Evolutionary conservation across 2,113 vertebrate genomes (phyloP), one percentile per base, ranked within the genome.

Genomic region (Tyto alba): DNA sequence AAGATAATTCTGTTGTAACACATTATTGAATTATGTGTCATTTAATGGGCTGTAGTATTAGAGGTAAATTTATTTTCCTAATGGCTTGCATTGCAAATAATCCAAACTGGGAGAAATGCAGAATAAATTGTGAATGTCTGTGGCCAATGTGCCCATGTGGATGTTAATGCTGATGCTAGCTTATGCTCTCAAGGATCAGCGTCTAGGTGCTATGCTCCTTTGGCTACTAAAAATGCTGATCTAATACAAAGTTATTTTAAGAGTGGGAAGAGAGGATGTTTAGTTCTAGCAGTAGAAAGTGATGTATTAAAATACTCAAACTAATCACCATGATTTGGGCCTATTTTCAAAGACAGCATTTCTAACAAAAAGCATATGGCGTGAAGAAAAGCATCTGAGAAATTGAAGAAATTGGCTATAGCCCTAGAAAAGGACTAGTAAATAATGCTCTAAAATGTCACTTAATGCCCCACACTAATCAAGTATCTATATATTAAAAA

Each of bases 1-100:
- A 90, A 88, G 88, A 66, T 56, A 90, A 77, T 85, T 91, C 75
- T 94, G 50, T 93, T 83, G 79, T 88, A 94, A 93, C 45, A 53
- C 9, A 6, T 85, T 93, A 66, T 9, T 56, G 63, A 85, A 69
- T 93, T 83, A 41, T 34, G 25, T 83, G 56, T 32, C 72, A 32
- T 30, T 95, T 90, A 77, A 66, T 75, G 55, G 75, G 68, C 72
- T 83, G 25, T 64, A 20, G 38, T 45, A 76, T 55, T 92, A 83
- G 75, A 66, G 38, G 21, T n/a, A 52, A 76, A 73, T 66, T 91
- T 83, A 41, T 85, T 85, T 76, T 69, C 16, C 63, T 91, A 64
- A 73, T 90, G 36, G 32, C 50, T 90, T 76, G 30, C 22, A 20
- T 8, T 38, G 63, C 63, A 66, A 84, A 77, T 57, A 84, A 84